These are phyloP conservation scores for Myrmecophaga tridactyla DNA, from an alignment of 2,113 vertebrate species.

Conservation along the genomic window DNA sequence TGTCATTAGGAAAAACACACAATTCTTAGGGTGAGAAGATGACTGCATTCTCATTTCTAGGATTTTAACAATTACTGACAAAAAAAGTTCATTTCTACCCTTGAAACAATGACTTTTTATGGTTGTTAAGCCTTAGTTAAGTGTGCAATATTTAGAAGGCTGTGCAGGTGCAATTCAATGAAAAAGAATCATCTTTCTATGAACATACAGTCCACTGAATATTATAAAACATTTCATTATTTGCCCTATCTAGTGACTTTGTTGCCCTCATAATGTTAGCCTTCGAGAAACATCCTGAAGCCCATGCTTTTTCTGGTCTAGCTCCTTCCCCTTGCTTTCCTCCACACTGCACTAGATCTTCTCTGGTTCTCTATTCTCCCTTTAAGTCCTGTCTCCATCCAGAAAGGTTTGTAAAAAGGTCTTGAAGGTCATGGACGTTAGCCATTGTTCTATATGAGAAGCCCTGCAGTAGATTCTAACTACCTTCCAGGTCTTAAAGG, in stretches of 20 bases:
- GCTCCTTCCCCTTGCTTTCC: background rate
- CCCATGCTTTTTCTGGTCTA: background rate
- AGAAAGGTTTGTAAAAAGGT: background rate
- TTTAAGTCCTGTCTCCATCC: background rate
- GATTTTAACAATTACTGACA: background rate
- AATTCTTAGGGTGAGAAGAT: background rate
- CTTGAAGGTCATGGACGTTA: background rate
- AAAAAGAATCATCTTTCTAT: background rate
- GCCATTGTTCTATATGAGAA: background rate
- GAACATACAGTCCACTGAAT: background rate
- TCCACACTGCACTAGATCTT: background rate
- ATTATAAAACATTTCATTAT: background rate
- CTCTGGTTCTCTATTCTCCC: background rate
- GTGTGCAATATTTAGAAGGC: background rate
- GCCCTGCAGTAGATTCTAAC: background rate
- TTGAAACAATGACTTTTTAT: constrained; percentile 19
- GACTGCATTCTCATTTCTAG: background rate
- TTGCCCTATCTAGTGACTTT: background rate
- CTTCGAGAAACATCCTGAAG: background rate
- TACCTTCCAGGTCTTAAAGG: background rate
- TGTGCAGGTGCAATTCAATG: background rate
- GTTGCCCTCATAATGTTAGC: background rate
- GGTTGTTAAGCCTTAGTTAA: background rate
- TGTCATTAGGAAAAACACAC: background rate
- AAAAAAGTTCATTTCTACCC: constrained; percentile 30